A percentile compares a stretch with the other conserved stretches of the same genome.
Evolutionary conservation across 2,113 vertebrate species (phyloP).

Genomic region (Donacobius atricapilla): DNA sequence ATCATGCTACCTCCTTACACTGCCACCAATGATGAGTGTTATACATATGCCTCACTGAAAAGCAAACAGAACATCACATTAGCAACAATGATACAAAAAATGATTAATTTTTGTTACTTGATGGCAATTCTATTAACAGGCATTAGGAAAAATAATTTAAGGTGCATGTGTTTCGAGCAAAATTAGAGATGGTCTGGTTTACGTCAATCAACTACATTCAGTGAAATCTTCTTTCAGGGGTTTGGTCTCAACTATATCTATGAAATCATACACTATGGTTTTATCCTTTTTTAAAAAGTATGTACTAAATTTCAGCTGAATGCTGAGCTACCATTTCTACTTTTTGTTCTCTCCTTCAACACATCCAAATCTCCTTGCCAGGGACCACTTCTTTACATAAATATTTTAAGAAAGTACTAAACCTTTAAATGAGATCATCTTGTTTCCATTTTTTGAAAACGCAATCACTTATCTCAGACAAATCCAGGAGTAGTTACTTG

Average conservation of each 20-base stretch:
- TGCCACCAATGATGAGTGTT: neutral
- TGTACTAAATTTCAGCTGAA: neutral
- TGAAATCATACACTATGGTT: neutral
- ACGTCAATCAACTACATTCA: neutral
- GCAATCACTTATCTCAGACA: neutral
- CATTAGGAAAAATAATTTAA: neutral
- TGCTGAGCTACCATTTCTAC: neutral
- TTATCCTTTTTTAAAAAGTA: neutral
- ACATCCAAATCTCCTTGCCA: neutral
- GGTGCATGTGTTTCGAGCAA: neutral
- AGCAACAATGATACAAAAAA: neutral
- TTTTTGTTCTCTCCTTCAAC: neutral
- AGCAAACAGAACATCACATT: neutral
- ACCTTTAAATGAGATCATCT: neutral
- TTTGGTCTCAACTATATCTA: neutral
- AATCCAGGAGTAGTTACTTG: neutral
- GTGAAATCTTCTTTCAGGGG: neutral
- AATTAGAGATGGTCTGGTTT: neutral
- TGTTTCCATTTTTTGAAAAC: slow-evolving; percentile 16
- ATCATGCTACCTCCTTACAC: neutral
- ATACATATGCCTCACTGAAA: neutral
- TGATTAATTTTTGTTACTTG: neutral
- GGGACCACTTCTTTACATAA: neutral
- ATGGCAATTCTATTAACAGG: neutral
- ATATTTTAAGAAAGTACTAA: neutral